Conservation (phyloP, 2,113 vertebrate genomes). For the Oenanthe melanoleuca region DNA sequence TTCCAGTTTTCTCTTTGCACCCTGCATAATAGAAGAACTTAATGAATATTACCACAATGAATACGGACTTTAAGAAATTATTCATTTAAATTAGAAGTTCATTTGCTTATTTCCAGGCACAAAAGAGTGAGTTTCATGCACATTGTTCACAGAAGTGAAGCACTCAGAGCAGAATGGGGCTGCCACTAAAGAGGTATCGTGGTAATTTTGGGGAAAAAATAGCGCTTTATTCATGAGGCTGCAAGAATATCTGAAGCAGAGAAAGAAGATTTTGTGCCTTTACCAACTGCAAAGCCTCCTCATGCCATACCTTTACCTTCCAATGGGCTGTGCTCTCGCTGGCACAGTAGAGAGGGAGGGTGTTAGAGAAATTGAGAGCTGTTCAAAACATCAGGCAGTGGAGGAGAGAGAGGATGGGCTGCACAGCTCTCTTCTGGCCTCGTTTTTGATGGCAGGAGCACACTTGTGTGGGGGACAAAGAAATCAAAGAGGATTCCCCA, state of each 20-base stretch:
- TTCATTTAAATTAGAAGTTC: not conserved
- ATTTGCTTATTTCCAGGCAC: not conserved
- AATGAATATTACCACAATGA: slow-evolving; percentile 33
- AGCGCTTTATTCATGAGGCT: not conserved
- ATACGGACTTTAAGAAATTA: not conserved
- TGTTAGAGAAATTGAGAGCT: not conserved
- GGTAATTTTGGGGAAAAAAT: not conserved
- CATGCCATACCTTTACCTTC: not conserved
- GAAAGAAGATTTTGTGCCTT: not conserved
- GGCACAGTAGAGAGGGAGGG: not conserved
- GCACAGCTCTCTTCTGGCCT: not conserved
- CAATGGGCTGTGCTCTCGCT: slow-evolving; percentile 14
- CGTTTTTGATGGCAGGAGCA: not conserved
- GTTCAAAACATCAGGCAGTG: not conserved
- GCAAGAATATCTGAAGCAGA: not conserved
- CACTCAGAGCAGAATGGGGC: not conserved
- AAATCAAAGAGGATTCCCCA: not conserved
- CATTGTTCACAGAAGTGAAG: not conserved
- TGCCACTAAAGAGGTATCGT: not conserved
- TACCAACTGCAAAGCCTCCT: not conserved
- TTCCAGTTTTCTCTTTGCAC: slow-evolving; percentile 60
- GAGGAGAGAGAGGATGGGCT: not conserved
- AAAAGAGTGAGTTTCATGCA: not conserved
- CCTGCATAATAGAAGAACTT: slow-evolving; percentile 37
- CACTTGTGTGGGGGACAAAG: not conserved